A percentile compares a stretch with the other conserved stretches of the same genome.
Conservation (phyloP, 2,113 vertebrate genomes). For the Psilopsiagon aurifrons region DNA sequence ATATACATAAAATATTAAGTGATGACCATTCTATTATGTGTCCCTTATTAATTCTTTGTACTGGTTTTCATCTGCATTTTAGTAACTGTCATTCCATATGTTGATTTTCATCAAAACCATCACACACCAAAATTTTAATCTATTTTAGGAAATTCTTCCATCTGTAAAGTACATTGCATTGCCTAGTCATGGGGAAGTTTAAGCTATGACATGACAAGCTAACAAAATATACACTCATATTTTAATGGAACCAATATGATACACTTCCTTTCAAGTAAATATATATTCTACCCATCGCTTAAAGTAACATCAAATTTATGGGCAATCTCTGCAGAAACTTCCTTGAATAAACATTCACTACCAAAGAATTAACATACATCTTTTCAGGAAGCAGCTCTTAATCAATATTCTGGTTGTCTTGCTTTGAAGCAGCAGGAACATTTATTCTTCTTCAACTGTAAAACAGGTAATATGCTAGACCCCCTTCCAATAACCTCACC, state of each 20-base stretch:
- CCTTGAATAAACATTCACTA: conserved; percentile 23
- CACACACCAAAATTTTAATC: not conserved
- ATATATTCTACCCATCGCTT: not conserved
- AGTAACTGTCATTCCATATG: not conserved
- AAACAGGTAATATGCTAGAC: not conserved
- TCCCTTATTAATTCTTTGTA: conserved; percentile 32
- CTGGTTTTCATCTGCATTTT: not conserved
- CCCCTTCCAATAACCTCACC: not conserved
- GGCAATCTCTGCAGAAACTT: not conserved
- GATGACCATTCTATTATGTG: not conserved
- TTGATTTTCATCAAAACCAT: conserved; percentile 20
- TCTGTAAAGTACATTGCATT: not conserved
- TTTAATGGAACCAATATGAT: not conserved
- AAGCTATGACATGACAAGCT: not conserved
- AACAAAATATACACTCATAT: not conserved
- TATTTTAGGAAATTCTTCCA: not conserved
- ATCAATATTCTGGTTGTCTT: not conserved
- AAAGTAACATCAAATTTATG: conserved; percentile 16
- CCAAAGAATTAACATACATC: not conserved
- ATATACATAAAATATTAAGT: conserved; percentile 63
- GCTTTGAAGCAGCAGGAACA: not conserved
- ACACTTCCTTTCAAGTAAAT: not conserved
- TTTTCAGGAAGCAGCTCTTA: not conserved
- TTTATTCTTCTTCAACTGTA: not conserved
- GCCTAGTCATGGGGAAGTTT: not conserved